These are phyloP conservation scores for Digitonthophagus gazella DNA, from an alignment of 2,888 invertebrate genomes.

Conservation along the genomic window DNA sequence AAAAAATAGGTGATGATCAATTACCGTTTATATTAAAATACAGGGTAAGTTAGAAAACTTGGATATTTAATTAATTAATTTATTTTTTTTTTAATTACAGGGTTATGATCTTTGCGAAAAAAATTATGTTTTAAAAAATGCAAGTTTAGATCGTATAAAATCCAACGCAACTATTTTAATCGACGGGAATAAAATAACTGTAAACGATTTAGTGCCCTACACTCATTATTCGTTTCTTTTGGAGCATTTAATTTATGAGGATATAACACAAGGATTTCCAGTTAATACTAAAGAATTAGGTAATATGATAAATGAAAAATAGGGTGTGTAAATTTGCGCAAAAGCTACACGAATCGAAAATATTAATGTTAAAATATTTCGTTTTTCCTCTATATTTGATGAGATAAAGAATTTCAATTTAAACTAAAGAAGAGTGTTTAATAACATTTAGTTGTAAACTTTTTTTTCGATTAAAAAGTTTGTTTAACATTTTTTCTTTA, in stretches of 20 bases:
- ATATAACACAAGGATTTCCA: slow-evolving; percentile 22
- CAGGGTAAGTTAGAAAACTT: not conserved
- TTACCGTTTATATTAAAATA: slow-evolving; percentile 13
- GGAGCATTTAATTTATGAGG: slow-evolving; percentile 41
- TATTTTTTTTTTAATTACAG: slow-evolving; percentile 37
- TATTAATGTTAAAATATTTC: no score
- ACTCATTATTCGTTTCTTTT: slow-evolving; percentile 44
- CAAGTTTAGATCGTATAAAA: slow-evolving; percentile 37
- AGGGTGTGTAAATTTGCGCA: no score
- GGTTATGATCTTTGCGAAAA: slow-evolving; percentile 39
- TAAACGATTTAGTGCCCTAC: slow-evolving; percentile 42
- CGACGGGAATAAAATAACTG: slow-evolving; percentile 37
- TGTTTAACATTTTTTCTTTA: no score
- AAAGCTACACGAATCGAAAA: no score
- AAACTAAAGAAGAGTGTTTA: no score
- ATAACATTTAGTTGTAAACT: no score
- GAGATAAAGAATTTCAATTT: no score
- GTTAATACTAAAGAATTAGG: slow-evolving; percentile 42
- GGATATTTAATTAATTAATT: not conserved
- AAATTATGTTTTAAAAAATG: slow-evolving; percentile 27
- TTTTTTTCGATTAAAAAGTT: no score
- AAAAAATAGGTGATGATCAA: slow-evolving; percentile 14
- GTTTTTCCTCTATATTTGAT: no score
- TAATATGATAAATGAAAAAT: slow-evolving; percentile 28
- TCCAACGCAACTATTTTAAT: slow-evolving; percentile 44